Evolutionary conservation across 2,888 invertebrate species (phyloP).

Genomic region (Lydus trimaculatus): DNA sequence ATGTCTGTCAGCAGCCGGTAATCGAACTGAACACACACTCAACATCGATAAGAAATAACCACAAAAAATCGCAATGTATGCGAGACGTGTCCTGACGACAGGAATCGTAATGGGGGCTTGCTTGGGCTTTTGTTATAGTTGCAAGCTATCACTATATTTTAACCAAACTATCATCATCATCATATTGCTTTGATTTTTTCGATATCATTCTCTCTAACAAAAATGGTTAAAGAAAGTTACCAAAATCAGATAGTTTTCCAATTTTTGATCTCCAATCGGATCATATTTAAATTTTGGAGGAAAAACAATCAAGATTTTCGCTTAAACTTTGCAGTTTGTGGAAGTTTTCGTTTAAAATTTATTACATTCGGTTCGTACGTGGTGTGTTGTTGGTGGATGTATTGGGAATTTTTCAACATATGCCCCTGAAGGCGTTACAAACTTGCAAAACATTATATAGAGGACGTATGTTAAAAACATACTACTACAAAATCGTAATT

Average conservation of each 20-base stretch:
- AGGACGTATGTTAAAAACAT: too few relatives aligned
- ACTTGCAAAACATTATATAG: too few relatives aligned
- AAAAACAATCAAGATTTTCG: too few relatives aligned
- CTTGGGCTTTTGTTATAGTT: slow-evolving; percentile 5
- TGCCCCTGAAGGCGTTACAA: too few relatives aligned
- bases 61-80: not conserved
- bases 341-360: not conserved
- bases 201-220: too few relatives aligned
- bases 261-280: too few relatives aligned
- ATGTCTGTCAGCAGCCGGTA: slow-evolving; percentile 39
- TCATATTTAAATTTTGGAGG: too few relatives aligned
- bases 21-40: slow-evolving; percentile 24
- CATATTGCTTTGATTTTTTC: not conserved
- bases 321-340: too few relatives aligned
- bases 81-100: slow-evolving; percentile 3
- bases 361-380: not conserved
- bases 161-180: not conserved
- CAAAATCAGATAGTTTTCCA: too few relatives aligned
- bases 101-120: not conserved
- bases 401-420: not conserved
- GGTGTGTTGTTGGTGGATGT: not conserved
- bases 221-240: too few relatives aligned
- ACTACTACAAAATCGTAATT: too few relatives aligned
- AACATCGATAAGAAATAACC: not conserved
- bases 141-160: not conserved